phyloP scores from a whole-genome alignment of 2,797 vertebrate genomes.

The Cynodonichthys magdalenae region DNA sequence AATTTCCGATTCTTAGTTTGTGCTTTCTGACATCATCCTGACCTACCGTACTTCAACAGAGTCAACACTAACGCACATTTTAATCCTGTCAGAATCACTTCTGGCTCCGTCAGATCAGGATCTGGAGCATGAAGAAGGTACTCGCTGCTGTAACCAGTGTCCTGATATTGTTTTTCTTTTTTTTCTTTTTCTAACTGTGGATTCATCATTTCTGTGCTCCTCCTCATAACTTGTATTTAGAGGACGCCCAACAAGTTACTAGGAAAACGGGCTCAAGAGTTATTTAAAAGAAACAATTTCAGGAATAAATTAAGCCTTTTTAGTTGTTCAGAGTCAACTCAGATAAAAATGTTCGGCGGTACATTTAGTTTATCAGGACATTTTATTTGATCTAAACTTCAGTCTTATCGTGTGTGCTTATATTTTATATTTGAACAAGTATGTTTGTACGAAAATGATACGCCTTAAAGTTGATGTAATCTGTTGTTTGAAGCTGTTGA shows the following conservation, averaged over 20 bases:
- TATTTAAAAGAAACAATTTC: neutral
- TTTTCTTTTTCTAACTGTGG: neutral
- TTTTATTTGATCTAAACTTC: too few relatives aligned
- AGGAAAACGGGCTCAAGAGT: neutral
- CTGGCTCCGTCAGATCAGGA: neutral
- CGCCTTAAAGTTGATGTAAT: conserved; percentile 53
- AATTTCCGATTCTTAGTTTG: neutral
- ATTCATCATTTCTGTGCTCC: neutral
- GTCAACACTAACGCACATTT: neutral
- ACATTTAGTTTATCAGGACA: conserved; percentile 31
- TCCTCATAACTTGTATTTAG: too few relatives aligned
- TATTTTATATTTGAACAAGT: conserved; percentile 48
- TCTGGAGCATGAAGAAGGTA: neutral
- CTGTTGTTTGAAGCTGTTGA: conserved; percentile 43
- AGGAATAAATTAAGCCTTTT: neutral
- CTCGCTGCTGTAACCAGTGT: neutral
- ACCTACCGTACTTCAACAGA: neutral
- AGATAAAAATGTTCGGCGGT: conserved; percentile 10
- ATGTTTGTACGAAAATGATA: conserved; percentile 47
- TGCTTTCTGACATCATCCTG: neutral
- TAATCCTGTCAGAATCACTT: too few relatives aligned
- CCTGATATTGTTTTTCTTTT: neutral
- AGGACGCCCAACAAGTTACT: neutral
- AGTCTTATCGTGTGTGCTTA: conserved; percentile 62
- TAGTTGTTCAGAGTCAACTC: neutral